phyloP scores from a whole-genome alignment of 2,797 vertebrate genomes.

The Natrix natrix region DNA sequence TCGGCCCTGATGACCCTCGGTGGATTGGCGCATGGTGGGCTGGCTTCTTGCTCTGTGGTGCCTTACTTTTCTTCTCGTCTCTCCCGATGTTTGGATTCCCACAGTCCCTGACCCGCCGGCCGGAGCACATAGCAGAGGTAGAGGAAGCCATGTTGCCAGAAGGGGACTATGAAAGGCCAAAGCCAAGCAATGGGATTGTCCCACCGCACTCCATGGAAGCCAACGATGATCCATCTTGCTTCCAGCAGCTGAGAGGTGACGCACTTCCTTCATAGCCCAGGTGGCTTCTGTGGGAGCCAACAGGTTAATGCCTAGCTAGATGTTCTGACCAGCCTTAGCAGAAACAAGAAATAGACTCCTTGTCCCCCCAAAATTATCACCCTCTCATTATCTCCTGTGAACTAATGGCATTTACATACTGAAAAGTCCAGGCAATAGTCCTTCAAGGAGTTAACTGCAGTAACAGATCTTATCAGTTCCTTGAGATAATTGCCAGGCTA shows the following conservation, averaged over 20 bases:
- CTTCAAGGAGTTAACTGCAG: too few species aligned
- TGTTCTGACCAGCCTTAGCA: too few species aligned
- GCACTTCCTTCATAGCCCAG: fast-evolving
- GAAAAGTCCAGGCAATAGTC: too few species aligned
- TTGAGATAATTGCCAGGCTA: too few species aligned
- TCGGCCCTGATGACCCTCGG: conserved; percentile 92
- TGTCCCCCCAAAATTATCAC: too few species aligned
- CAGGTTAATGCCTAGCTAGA: not conserved
- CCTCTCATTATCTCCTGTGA: too few species aligned
- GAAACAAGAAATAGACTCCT: too few species aligned
- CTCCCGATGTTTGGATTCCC: conserved; percentile 98
- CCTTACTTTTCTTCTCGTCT: conserved; percentile 96
- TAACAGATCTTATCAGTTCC: too few species aligned
- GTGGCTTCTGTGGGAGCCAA: not conserved
- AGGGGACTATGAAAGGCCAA: conserved; percentile 81
- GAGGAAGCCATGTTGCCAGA: conserved; percentile 93
- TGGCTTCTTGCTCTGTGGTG: conserved; percentile 96
- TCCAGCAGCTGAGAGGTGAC: conserved; percentile 93
- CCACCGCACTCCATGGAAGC: conserved; percentile 69
- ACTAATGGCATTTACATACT: too few species aligned
- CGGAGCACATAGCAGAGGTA: conserved; percentile 78
- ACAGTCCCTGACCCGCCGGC: conserved; percentile 80
- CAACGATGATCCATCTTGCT: conserved; percentile 83
- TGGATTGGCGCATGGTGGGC: conserved; percentile 99
- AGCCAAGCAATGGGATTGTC: conserved; percentile 86